phyloP scores from a whole-genome alignment of 64 coral and sea anemone genomes.

The Stylophora pistillata region DNA sequence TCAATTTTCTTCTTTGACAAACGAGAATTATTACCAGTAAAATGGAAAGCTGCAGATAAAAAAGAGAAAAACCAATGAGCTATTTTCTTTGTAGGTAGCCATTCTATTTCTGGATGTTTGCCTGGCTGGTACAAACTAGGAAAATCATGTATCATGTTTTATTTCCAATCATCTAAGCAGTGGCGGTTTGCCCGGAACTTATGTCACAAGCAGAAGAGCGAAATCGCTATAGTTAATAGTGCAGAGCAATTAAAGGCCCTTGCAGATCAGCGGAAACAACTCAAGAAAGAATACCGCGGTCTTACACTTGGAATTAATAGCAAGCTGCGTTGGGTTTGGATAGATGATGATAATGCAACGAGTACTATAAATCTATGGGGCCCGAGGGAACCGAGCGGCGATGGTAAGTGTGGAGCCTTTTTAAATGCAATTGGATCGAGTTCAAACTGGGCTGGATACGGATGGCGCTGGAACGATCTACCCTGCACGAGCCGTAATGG shows the following conservation, averaged over 20 bases:
- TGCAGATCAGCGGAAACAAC: not conserved
- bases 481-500: not conserved
- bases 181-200: not conserved
- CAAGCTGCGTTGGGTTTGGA: not conserved
- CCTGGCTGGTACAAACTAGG: not conserved
- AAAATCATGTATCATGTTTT: not conserved
- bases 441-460: not conserved
- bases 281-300: not conserved
- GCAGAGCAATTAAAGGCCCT: not conserved
- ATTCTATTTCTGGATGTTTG: not conserved
- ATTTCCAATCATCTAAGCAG: not conserved
- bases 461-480: constrained; percentile 7
- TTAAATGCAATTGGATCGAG: not conserved
- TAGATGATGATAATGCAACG: not conserved
- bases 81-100: not conserved
- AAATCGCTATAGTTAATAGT: not conserved
- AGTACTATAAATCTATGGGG: not conserved
- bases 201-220: not conserved
- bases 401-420: not conserved
- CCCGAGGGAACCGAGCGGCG: not conserved
- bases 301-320: not conserved
- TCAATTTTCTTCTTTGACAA: no score
- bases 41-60: no score
- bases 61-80: not conserved
- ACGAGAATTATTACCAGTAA: no score